Conservation (phyloP, 2,888 invertebrate species). For the Colletes collaris region DNA sequence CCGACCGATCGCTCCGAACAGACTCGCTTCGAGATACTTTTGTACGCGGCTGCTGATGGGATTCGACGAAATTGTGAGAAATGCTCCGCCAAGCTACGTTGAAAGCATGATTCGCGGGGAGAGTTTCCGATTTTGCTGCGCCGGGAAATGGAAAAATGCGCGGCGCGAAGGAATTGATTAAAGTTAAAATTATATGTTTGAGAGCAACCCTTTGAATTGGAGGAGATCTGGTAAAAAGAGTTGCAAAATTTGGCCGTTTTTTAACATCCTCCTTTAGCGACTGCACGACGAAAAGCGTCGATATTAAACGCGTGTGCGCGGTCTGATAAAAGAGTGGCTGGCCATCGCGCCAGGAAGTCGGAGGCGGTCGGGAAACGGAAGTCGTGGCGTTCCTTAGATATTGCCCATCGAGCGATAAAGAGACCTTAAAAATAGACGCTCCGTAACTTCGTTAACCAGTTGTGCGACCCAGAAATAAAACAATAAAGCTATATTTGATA, state of each 20-base stretch:
- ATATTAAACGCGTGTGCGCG: conserved; percentile 61
- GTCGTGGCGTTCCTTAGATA: conserved; percentile 67
- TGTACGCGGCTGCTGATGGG: background rate
- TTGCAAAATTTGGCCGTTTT: no score
- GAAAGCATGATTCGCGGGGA: no score
- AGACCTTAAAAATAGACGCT: conserved; percentile 33
- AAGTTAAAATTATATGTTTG: no score
- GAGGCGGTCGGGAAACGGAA: conserved; percentile 72
- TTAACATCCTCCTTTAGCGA: conserved; percentile 58
- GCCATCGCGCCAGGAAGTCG: conserved; percentile 71
- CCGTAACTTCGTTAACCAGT: background rate
- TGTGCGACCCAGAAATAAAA: no score
- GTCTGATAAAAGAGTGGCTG: conserved; percentile 66
- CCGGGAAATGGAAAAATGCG: no score
- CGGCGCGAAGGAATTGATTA: no score
- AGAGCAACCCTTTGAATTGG: no score
- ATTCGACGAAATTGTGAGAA: background rate
- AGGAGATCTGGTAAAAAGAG: no score
- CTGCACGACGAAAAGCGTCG: conserved; percentile 59
- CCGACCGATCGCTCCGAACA: background rate
- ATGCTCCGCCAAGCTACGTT: background rate
- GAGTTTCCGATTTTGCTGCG: no score
- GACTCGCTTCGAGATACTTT: background rate
- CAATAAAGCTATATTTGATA: no score
- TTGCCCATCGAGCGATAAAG: conserved; percentile 23